phyloP scores from a whole-genome alignment of 2,888 invertebrate genomes.

The Lobophora halterata region DNA sequence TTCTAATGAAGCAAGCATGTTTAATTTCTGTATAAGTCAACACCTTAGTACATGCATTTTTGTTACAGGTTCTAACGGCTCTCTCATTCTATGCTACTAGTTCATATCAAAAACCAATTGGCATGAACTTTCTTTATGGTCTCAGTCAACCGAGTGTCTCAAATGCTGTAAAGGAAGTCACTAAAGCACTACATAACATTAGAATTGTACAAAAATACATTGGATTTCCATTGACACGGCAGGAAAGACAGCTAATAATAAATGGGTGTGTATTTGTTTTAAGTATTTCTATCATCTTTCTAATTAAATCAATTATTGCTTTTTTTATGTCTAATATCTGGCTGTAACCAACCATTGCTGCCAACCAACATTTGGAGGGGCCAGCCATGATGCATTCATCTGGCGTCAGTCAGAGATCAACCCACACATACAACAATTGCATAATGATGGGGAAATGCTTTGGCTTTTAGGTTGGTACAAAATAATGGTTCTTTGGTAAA shows the following conservation, averaged over 20 bases:
- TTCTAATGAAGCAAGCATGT: no score
- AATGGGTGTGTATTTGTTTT: background rate
- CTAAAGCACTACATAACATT: slow-evolving; percentile 9
- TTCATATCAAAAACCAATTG: slow-evolving; percentile 13
- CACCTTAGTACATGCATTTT: no score
- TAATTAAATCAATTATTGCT: no score
- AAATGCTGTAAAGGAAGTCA: slow-evolving; percentile 11
- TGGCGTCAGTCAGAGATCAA: slow-evolving; percentile 11
- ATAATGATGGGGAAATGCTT: slow-evolving; percentile 4
- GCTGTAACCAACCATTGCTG: no score
- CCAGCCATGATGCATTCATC: slow-evolving; percentile 14
- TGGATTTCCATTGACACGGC: slow-evolving; percentile 8
- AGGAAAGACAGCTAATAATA: slow-evolving; percentile 7
- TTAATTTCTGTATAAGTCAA: no score
- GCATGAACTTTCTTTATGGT: slow-evolving; percentile 9
- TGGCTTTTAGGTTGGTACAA: slow-evolving; percentile 11
- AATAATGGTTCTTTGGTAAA: no score
- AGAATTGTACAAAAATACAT: slow-evolving; percentile 6
- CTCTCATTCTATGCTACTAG: slow-evolving; percentile 17
- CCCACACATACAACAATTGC: slow-evolving; percentile 3
- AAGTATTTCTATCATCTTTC: no score
- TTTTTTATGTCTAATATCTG: no score
- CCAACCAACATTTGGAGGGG: slow-evolving; percentile 11
- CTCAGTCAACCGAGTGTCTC: slow-evolving; percentile 10
- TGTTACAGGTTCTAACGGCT: slow-evolving; percentile 14